Percentiles rank a stretch among this genome's conserved stretches.
Evolutionary conservation across 2,113 vertebrate species (phyloP).

Genomic region (Bothrops jararaca): DNA sequence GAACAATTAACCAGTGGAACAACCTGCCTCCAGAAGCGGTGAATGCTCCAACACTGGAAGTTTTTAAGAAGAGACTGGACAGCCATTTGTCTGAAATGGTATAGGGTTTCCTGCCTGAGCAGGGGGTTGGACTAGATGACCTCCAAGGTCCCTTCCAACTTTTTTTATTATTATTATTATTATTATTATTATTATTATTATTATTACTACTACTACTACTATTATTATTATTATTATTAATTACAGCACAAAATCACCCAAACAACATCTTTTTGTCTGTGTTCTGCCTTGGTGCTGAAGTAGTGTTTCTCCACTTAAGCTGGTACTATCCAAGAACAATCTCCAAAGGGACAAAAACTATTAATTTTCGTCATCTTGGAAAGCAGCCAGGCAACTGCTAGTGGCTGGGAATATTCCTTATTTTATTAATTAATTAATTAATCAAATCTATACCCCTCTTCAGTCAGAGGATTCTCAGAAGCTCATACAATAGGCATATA

Average conservation of each 20-base stretch:
- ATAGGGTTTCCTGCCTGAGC: no score
- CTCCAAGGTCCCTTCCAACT: no score
- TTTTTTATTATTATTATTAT: no score
- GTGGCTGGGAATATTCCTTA: not conserved
- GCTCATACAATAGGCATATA: not conserved
- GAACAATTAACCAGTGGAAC: no score
- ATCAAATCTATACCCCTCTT: not conserved
- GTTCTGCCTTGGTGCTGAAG: not conserved
- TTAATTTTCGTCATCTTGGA: not conserved
- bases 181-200: no score
- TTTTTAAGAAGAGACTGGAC: no score
- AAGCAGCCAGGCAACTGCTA: not conserved
- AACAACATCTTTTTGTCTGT: not conserved
- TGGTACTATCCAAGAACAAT: not conserved
- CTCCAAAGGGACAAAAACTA: not conserved
- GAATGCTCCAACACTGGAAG: no score
- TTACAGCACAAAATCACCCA: not conserved
- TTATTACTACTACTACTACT: no score
- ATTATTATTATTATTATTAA: no score
- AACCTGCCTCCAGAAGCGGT: no score
- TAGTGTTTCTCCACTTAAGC: not conserved
- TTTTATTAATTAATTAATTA: not conserved
- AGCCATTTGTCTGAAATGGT: no score
- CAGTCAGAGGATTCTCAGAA: not conserved
- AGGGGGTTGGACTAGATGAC: no score